Evolutionary conservation across 2,797 vertebrate species (phyloP).

Genomic region (Pangasius mekongensis): DNA sequence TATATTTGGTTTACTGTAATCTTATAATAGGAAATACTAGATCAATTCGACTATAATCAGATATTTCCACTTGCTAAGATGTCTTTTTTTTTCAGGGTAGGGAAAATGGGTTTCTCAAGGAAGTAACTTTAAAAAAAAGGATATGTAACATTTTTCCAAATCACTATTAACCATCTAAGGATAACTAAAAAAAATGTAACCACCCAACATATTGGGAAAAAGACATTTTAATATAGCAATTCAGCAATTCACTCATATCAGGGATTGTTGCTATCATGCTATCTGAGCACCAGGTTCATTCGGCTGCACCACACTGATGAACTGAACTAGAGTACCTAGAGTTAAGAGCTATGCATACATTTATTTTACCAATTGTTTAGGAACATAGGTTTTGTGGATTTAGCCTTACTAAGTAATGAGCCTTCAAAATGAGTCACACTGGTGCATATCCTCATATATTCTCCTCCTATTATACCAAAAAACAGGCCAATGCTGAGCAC

Average conservation of each 20-base stretch:
- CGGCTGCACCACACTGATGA: not conserved
- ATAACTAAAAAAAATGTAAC: not conserved
- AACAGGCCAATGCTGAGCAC: not conserved
- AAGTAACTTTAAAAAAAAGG: not conserved
- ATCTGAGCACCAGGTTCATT: not conserved
- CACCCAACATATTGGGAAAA: not conserved
- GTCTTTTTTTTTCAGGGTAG: not conserved
- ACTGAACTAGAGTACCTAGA: not conserved
- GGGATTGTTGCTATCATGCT: not conserved
- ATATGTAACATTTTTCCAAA: not conserved
- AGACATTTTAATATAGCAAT: not conserved
- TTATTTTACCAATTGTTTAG: not conserved
- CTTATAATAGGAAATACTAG: not conserved
- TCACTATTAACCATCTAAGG: not conserved
- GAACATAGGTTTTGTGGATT: not conserved
- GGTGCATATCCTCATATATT: constrained; percentile 3
- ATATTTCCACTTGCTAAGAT: not conserved
- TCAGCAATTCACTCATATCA: not conserved
- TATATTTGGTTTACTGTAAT: not conserved
- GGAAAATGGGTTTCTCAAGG: constrained; percentile 1
- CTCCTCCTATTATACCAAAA: constrained; percentile 27
- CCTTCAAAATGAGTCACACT: not conserved
- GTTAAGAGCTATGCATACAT: not conserved
- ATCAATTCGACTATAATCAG: not conserved
- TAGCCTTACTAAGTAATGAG: not conserved